Percentiles rank a stretch among this genome's conserved stretches.
Evolutionary conservation across 2,113 vertebrate genomes (phyloP).

Genomic region (Seriola dumerili): DNA sequence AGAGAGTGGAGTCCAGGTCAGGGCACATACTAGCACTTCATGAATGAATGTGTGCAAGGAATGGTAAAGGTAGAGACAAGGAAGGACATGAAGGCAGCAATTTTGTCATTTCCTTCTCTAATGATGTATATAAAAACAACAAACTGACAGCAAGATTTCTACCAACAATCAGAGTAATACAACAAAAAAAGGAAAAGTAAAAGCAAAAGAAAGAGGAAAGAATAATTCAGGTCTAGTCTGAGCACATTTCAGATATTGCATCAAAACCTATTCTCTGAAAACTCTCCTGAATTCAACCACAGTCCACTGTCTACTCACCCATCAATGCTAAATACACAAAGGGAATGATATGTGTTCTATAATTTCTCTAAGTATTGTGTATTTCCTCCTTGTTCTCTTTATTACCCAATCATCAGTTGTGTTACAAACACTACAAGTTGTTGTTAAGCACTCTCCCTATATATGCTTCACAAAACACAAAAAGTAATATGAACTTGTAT

Average conservation of each 20-base stretch:
- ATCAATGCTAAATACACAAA: neutral
- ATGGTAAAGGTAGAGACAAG: neutral
- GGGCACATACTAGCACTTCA: slow-evolving; percentile 6
- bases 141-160: neutral
- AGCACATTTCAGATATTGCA: neutral
- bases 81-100: neutral
- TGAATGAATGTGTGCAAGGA: slow-evolving; percentile 29
- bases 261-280: neutral
- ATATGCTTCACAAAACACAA: no score
- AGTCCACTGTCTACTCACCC: neutral
- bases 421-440: neutral
- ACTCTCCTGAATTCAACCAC: neutral
- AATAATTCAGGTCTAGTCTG: neutral
- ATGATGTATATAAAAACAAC: neutral
- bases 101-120: neutral
- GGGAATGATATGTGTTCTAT: neutral
- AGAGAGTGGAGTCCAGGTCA: slow-evolving; percentile 27
- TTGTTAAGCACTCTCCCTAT: neutral
- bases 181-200: neutral
- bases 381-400: neutral
- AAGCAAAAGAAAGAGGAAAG: neutral
- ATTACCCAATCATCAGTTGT: neutral
- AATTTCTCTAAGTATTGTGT: neutral
- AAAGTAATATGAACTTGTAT: neutral
- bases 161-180: neutral